These are phyloP conservation scores for Halictus rubicundus DNA, from an alignment of 1,140 invertebrate species.

Conservation along the genomic window DNA sequence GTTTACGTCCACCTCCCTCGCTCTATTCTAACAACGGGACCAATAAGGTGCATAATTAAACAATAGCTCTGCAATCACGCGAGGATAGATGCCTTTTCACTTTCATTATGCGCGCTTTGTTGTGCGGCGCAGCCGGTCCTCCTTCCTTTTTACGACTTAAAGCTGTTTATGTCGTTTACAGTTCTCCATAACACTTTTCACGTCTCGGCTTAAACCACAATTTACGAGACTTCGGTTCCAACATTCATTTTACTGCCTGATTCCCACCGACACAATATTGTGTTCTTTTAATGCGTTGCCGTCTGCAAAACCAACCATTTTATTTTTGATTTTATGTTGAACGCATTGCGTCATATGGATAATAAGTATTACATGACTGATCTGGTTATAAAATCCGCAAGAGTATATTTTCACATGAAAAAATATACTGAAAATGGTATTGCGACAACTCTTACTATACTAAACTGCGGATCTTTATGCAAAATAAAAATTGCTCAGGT, in stretches of 20 bases:
- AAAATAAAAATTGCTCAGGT: too few relatives aligned
- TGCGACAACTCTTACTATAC: too few relatives aligned
- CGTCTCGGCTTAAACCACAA: constrained; percentile 42
- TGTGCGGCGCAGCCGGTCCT: neutral
- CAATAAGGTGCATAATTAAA: constrained; percentile 4
- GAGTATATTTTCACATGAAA: too few relatives aligned
- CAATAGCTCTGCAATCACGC: constrained; percentile 10
- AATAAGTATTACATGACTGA: neutral
- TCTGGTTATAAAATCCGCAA: too few relatives aligned
- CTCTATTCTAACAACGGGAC: neutral
- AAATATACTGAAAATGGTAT: too few relatives aligned
- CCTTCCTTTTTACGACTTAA: constrained; percentile 30
- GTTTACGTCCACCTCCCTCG: too few relatives aligned
- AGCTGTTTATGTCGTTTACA: constrained; percentile 31
- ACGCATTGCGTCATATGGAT: neutral
- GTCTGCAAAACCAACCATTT: constrained; percentile 1
- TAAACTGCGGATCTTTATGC: too few relatives aligned
- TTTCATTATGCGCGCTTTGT: constrained; percentile 18
- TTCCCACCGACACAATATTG: constrained; percentile 15
- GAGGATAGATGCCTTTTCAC: neutral
- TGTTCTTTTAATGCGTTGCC: constrained; percentile 20
- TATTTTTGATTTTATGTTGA: neutral
- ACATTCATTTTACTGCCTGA: constrained; percentile 47
- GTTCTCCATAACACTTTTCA: constrained; percentile 36
- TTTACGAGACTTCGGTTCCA: constrained; percentile 51